Conservation (phyloP, 2,113 vertebrate genomes). For the Leucosticte australis region DNA sequence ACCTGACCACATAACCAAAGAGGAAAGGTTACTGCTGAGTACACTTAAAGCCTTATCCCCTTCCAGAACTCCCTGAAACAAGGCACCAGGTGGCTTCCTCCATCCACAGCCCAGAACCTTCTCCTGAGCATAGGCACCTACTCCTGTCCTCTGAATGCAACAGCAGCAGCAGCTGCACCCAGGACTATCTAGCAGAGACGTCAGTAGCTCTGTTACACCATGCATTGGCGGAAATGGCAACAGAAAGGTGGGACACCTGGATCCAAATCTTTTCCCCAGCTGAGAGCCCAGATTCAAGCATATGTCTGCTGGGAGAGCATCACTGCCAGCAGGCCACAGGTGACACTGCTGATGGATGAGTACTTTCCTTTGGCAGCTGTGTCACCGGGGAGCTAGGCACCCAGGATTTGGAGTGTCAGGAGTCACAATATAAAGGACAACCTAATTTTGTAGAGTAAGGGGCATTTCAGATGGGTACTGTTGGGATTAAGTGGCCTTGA, state of each 20-base stretch:
- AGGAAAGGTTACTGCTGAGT: not conserved
- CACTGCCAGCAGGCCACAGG: not conserved
- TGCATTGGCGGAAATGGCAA: not conserved
- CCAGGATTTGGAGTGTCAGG: not conserved
- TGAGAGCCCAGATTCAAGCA: not conserved
- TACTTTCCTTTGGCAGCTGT: not conserved
- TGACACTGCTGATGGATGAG: not conserved
- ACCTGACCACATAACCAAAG: fast-evolving
- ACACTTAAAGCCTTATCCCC: not conserved
- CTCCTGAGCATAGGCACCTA: not conserved
- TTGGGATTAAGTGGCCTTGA: not conserved
- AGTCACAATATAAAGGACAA: not conserved
- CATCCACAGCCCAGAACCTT: not conserved
- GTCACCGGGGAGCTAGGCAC: not conserved
- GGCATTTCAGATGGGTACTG: not conserved
- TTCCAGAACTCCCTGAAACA: not conserved
- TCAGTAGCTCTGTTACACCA: not conserved
- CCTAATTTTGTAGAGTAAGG: not conserved
- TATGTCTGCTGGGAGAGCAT: not conserved
- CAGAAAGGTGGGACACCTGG: not conserved
- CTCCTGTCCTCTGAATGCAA: not conserved
- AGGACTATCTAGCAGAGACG: not conserved
- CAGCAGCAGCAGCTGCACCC: not conserved
- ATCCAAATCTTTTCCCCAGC: not conserved
- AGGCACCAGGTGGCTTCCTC: not conserved